Conservation (phyloP, 2,888 invertebrate species). For the Melanostoma scalare region DNA sequence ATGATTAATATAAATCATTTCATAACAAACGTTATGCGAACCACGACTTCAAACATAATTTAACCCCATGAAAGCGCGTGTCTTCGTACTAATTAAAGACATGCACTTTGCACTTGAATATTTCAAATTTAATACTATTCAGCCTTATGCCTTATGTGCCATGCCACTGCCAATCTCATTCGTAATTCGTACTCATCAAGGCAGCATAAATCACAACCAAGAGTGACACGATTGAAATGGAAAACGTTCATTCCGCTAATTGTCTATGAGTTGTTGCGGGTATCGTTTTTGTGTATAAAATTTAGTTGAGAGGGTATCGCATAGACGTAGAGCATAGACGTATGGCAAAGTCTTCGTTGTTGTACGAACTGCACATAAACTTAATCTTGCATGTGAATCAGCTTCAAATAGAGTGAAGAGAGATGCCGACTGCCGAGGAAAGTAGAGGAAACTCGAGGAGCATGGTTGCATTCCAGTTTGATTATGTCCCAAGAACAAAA, state of each 20-base stretch:
- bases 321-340: too few relatives aligned
- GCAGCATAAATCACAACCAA: slow-evolving; percentile 54
- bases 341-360: not conserved
- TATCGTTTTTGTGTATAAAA: slow-evolving; percentile 15
- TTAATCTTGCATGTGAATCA: slow-evolving; percentile 23
- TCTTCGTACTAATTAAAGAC: slow-evolving; percentile 47
- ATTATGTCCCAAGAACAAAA: slow-evolving; percentile 3
- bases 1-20: slow-evolving; percentile 25
- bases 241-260: slow-evolving; percentile 59
- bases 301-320: slow-evolving; percentile 11
- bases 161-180: slow-evolving; percentile 1
- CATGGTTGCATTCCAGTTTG: slow-evolving; percentile 23
- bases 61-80: slow-evolving; percentile 18
- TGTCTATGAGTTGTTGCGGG: slow-evolving; percentile 47
- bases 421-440: not conserved
- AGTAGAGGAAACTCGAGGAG: not conserved
- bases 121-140: slow-evolving; percentile 27
- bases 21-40: slow-evolving; percentile 14
- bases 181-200: slow-evolving; percentile 42
- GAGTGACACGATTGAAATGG: slow-evolving; percentile 49
- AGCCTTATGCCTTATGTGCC: not conserved
- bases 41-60: slow-evolving; percentile 42
- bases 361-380: slow-evolving; percentile 6
- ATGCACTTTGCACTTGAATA: slow-evolving; percentile 59
- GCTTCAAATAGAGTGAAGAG: not conserved